Evolutionary conservation across 2,797 vertebrate species (phyloP).

Genomic region (Sebastes steindachneri): DNA sequence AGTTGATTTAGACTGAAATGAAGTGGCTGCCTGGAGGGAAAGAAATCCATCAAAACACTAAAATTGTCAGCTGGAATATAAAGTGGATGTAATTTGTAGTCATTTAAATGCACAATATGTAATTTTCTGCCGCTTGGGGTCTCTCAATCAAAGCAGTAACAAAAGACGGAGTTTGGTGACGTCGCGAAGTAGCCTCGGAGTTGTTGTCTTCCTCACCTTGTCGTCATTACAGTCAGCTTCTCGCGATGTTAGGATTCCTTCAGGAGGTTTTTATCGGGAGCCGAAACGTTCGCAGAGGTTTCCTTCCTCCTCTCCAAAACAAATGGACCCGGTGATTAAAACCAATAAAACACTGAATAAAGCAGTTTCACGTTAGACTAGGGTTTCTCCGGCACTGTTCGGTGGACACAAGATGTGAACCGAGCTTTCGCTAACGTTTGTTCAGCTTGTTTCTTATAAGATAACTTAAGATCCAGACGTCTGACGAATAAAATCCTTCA

Average conservation of each 20-base stretch:
- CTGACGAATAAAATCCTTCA: background rate
- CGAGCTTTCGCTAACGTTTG: background rate
- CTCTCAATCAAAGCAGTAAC: too few relatives aligned
- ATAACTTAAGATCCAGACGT: too few relatives aligned
- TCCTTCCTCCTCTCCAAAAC: too few relatives aligned
- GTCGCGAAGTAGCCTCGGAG: background rate
- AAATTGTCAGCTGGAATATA: background rate
- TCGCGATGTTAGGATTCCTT: rapidly evolving
- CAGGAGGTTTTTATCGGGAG: too few relatives aligned
- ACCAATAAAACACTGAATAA: too few relatives aligned
- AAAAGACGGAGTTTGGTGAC: too few relatives aligned
- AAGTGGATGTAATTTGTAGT: background rate
- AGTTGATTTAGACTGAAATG: background rate
- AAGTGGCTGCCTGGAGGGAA: background rate
- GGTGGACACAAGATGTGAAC: too few relatives aligned
- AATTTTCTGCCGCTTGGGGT: too few relatives aligned
- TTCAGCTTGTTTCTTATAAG: too few relatives aligned
- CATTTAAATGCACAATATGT: background rate
- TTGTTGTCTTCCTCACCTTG: background rate
- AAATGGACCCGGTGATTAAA: too few relatives aligned
- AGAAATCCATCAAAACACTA: background rate
- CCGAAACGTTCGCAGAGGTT: rapidly evolving
- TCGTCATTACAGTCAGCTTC: background rate
- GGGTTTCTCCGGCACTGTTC: too few relatives aligned
- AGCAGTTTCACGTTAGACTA: too few relatives aligned